phyloP scores from a whole-genome alignment of 2,888 invertebrate species.

The Apamea monoglypha region DNA sequence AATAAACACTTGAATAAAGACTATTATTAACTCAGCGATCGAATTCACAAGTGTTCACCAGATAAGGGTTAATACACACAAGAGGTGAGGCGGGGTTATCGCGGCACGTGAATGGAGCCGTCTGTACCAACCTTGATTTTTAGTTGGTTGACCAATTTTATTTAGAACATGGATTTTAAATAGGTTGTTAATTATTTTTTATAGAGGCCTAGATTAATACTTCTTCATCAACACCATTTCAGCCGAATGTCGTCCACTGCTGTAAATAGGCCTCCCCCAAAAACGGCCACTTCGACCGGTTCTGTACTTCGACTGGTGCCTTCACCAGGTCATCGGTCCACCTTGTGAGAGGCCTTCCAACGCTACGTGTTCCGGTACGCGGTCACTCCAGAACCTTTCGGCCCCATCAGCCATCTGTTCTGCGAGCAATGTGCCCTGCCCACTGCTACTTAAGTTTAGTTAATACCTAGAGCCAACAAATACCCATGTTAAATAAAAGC shows the following conservation, averaged over 20 bases:
- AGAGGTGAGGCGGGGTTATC: constrained; percentile 76
- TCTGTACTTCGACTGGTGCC: neutral
- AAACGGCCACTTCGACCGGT: neutral
- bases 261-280: neutral
- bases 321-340: neutral
- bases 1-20: constrained; percentile 36
- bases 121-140: constrained; percentile 74
- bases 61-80: constrained; percentile 75
- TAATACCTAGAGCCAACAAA: neutral
- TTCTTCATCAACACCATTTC: neutral
- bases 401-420: neutral
- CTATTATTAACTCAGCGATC: constrained; percentile 38
- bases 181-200: neutral
- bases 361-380: neutral
- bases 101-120: constrained; percentile 53
- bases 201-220: neutral
- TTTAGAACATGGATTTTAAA: constrained; percentile 34
- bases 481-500: neutral
- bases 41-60: constrained; percentile 51
- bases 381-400: neutral
- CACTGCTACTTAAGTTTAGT: neutral
- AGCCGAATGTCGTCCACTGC: neutral
- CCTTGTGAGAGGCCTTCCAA: no score
- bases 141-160: constrained; percentile 63
- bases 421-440: neutral